Evolutionary conservation across 2,797 vertebrate genomes (phyloP), one percentile per base, ranked within the genome.

Genomic region (Orientallactaga sibirica): DNA sequence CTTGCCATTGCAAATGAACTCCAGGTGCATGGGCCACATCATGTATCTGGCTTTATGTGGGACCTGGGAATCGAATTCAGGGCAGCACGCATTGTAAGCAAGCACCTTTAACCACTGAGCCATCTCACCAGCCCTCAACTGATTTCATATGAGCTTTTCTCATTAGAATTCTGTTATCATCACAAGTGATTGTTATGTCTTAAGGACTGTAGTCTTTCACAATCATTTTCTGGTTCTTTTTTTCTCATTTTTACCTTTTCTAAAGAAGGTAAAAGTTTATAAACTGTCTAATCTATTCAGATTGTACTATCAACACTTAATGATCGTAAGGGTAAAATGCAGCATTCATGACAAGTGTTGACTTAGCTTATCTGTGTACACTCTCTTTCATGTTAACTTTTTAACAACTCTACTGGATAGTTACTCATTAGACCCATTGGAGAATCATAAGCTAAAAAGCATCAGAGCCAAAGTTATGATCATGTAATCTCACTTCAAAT

Each of bases 191-290:
- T 77, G 64, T 68, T 92, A 52, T 81, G 37, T 75, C 19, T 86
- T 61, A 82, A 18, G 71, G 33, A 71, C 78, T 81, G 1, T 71
- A 64, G 22, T 66, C 3, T 52, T 84, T 78, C 58, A 37, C 79
- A 64, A 88, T 90, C 70, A 55, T 79, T 92, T 96, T 92, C 52
- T 88, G 37, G 33, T 90, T 70, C 37, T 61, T 62, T 48, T 79
- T 92, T 96, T 92, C 52, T 88, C 48, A 52, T 90, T 75, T 37
- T 61, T 62, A 75, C 8, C 29, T 88, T 86, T 94, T 91, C 73
- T 33, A 93, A 58, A 91, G 61, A 70, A 14, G 24, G 2, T 95
- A 7, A 68, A 85, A 70, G n/a, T 87, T 91, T 86, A 20, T 90
- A 80, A 78, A 91, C 58, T 79, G 15, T 86, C 73, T 82, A 37